Evolutionary conservation across 1,140 invertebrate genomes (phyloP), one percentile per base, ranked within the genome.

Genomic region (Neodiprion fabricii): DNA sequence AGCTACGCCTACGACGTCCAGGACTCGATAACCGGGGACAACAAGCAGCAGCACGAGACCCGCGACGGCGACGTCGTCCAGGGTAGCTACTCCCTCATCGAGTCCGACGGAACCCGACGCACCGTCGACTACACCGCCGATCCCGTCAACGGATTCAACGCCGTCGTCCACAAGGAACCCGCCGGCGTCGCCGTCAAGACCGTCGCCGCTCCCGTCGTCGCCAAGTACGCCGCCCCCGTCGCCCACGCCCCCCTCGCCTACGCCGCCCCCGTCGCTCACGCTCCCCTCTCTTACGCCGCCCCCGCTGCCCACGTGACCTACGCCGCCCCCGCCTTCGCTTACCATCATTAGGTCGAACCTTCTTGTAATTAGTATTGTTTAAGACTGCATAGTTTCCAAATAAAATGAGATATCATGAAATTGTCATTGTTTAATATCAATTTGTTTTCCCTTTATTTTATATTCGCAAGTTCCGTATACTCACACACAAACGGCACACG

Each of bases 61-160:
- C 89, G 92, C 72, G 88, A 91, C 79, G 90, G 91, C 77, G 90
- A 91, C 76, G 89, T 88, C 76, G 91, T 93, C 4, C 90, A 90
- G 66, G 92, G 92, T 67, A 91, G 92, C 82, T 94, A 93, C 85
- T 90, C 90, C 73, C 88, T 93, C 14, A 89, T 93, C 23, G 92
- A 93, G 73, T 9, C 88, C 23, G 89, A 90, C 79, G 88, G 88
- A 66, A 83, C 85, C 11, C 83, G 87, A 14, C 77, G 89, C 72
- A 81, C 86, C 47, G 89, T 90, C 9, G 85, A 89, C 73, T 89
- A 90, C 82, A 87, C 85, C 14, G 87, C 88, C 10, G 88, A 89
- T 75, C 80, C 86, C 14, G 75, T 86, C 71, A 85, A 84, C 74
- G 89, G 88, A 73, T 89, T 89, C 81, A 86, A 87, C 72, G 88